A percentile compares a stretch with the other conserved stretches of the same genome.
These are phyloP conservation scores for Emydura subglobosa DNA, from an alignment of 2,113 vertebrate genomes.

Conservation along the genomic window DNA sequence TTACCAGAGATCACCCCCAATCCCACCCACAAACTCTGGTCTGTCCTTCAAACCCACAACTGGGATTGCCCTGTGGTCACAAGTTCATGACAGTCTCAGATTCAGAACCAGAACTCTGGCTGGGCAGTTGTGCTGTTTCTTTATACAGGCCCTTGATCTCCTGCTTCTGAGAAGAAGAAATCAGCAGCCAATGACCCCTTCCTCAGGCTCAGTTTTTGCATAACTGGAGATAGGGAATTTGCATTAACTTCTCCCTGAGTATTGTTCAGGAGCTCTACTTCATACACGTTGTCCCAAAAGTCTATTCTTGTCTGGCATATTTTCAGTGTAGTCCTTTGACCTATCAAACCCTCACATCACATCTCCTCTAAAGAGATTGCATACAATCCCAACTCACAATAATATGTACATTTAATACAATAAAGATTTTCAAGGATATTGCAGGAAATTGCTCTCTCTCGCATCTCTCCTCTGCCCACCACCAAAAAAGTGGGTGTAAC, in stretches of 20 bases:
- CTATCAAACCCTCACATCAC: background rate
- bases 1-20: background rate
- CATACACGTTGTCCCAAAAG: background rate
- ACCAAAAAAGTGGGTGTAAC: too few relatives aligned
- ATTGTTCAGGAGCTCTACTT: background rate
- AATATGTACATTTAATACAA: too few relatives aligned
- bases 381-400: background rate
- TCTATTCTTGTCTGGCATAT: background rate
- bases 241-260: background rate
- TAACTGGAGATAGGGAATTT: background rate
- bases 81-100: background rate
- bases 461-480: too few relatives aligned
- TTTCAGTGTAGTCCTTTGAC: background rate
- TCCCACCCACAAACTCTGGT: background rate
- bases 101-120: background rate
- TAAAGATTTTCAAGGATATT: too few relatives aligned
- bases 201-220: background rate
- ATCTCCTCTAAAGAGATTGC: background rate
- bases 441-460: too few relatives aligned
- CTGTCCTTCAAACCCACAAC: background rate
- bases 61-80: background rate
- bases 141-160: background rate
- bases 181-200: background rate
- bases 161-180: background rate
- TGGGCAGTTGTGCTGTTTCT: background rate